phyloP scores from a whole-genome alignment of 1,140 invertebrate species.

The Drosophila melanica region DNA sequence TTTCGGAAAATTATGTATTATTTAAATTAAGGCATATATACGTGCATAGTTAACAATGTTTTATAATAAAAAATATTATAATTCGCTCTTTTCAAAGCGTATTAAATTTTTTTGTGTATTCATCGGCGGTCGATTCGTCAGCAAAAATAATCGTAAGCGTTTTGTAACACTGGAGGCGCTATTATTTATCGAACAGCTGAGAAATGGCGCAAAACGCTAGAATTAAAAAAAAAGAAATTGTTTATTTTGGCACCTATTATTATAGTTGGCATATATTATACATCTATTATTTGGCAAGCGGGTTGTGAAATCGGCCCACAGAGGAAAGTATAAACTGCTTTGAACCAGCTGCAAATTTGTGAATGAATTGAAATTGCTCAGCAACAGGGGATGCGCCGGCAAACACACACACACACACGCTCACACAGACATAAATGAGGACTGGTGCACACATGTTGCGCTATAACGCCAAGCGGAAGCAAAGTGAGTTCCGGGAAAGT shows the following conservation, averaged over 20 bases:
- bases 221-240: slow-evolving; percentile 1
- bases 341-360: slow-evolving; percentile 18
- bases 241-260: background rate
- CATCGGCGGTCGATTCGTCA: background rate
- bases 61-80: background rate
- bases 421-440: slow-evolving; percentile 19
- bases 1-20: background rate
- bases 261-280: background rate
- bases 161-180: slow-evolving; percentile 25
- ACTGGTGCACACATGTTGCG: slow-evolving; percentile 69
- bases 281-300: background rate
- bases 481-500: slow-evolving; percentile 55
- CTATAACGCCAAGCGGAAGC: slow-evolving; percentile 59
- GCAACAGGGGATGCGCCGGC: slow-evolving; percentile 39
- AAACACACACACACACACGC: slow-evolving; percentile 10
- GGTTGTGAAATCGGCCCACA: background rate
- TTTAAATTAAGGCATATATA: background rate
- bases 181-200: slow-evolving; percentile 13
- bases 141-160: background rate
- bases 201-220: slow-evolving; percentile 14
- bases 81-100: background rate
- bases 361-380: slow-evolving; percentile 46
- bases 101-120: background rate
- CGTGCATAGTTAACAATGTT: background rate
- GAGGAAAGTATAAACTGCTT: background rate